Evolutionary conservation across 2,797 vertebrate species (phyloP), one percentile per base, ranked within the genome.

Genomic region (Octomys mimax): DNA sequence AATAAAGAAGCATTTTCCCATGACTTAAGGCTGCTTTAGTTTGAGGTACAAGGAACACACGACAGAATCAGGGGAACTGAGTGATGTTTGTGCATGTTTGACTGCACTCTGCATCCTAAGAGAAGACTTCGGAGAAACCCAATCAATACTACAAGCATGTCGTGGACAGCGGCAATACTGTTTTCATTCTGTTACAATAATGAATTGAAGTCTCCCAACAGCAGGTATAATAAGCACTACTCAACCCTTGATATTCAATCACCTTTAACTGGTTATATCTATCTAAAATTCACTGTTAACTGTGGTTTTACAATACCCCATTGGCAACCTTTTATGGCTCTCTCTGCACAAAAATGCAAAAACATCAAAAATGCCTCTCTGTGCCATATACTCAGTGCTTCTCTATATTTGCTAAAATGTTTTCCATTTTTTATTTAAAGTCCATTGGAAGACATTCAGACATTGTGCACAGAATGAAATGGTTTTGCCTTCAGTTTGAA

Each of bases 171-270:
- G 96, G 97, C 98, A 96, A 97, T 89, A 10, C 97, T 97, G 98
- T 98, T 98, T 97, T 98, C 89, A 54, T 98, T 98, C 97, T 98
- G 96, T 98, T 98, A 97, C 97, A 98, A 98, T 99, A 99, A 99
- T 99, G 99, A 99, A 99, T 99, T 98, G 98, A 98, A 98, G 97
- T 98, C 99, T 99, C 98, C 98, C 98, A 98, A 98, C 98, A 98
- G 98, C 99, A 99, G 99, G 99, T 99, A 98, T 99, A 98, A 98
- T 98, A 99, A 99, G 98, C 93, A 87, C 98, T 98, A 98, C 98
- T 98, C 98, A 99, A 99, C 98, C 98, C 98, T 98, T 98, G 98
- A 98, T 98, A 98, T 99, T 99, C 99, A 99, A 98, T 99, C 99
- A 99, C 98, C 98, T 99, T 99, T 99, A 99, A 99, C 98, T 97